Base-by-base conservation (phyloP, 2,888 invertebrate genomes). In the Mongoloraphidia duomilia region DNA sequence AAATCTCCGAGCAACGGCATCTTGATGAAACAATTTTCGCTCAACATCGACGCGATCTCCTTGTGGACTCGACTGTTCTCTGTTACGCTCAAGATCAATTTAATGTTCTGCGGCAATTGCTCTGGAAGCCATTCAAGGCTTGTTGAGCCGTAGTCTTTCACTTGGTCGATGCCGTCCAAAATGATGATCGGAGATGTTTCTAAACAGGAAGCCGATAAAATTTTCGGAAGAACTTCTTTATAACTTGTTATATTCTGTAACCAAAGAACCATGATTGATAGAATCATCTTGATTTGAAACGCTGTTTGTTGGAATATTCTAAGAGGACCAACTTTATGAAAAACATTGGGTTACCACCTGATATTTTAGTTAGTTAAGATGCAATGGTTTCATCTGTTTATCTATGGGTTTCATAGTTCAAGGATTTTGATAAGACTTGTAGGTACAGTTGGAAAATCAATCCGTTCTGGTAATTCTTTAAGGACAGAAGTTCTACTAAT, bases 61-160 rank as follows among this genome's bases (percentile, higher is more conserved):
- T 60, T 55, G 58, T 69, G 65, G 61, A 69, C 65, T 44, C 63
- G 62, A 53, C 67, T 68, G 63, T 74, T 75, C 63, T 79, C 79
- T 42, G 78, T 75, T 56, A 80, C 77, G 8, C 86, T 84, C 58
- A 88, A 67, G 50, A 91, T 78, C 59, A 91, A 68, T 68, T 86
- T 86, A 46, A 84, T 80, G 61, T 84, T 78, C 48, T 77, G 74
- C 5, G 87, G 86, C 54, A 90, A 69, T 44, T 77, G 74, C 47
- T 73, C 71, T 8, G 89, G 88, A 55, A 91, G 70, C 91, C 91
- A 91, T 53, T 79, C 72, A 37, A 84, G 72, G 52, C 76, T 76
- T 13, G 75, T 70, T 51, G 79, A 71, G 47, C 80, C 79, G 60
- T 76, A 67, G 42, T 59, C 54, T 54, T 63, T 65, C 49, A 79